Evolutionary conservation across 2,113 vertebrate genomes (phyloP).

Genomic region (Glareola pratincola): DNA sequence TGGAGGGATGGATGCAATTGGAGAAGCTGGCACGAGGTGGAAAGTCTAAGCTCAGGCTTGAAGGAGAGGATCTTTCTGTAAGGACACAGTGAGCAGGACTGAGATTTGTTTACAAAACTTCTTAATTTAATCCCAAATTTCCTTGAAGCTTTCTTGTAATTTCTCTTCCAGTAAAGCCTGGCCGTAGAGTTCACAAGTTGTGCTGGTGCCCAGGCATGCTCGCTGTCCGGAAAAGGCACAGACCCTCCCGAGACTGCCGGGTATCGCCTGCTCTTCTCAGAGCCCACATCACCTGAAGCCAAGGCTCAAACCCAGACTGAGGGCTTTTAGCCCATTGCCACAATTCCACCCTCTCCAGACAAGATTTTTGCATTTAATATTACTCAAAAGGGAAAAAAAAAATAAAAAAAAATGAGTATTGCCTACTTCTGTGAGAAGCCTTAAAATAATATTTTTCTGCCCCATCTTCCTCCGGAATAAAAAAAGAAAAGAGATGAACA

Average conservation of each 20-base stretch:
- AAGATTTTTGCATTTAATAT: not conserved
- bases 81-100: not conserved
- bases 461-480: not conserved
- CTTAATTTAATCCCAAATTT: not conserved
- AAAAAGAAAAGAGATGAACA: not conserved
- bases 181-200: not conserved
- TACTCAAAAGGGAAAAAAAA: not conserved
- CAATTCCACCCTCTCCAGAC: not conserved
- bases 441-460: not conserved
- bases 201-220: not conserved
- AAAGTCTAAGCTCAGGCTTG: not conserved
- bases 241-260: not conserved
- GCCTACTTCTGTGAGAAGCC: not conserved
- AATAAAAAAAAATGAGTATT: not conserved
- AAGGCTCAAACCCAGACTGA: not conserved
- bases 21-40: accelerated
- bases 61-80: not conserved
- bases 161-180: not conserved
- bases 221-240: not conserved
- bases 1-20: not conserved
- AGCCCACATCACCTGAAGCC: not conserved
- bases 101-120: not conserved
- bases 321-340: not conserved
- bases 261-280: not conserved
- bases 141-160: not conserved